Percentiles rank a stretch among this genome's conserved stretches.
These are phyloP conservation scores for Harpegnathos saltator DNA, from an alignment of 1,140 invertebrate genomes.

Conservation along the genomic window DNA sequence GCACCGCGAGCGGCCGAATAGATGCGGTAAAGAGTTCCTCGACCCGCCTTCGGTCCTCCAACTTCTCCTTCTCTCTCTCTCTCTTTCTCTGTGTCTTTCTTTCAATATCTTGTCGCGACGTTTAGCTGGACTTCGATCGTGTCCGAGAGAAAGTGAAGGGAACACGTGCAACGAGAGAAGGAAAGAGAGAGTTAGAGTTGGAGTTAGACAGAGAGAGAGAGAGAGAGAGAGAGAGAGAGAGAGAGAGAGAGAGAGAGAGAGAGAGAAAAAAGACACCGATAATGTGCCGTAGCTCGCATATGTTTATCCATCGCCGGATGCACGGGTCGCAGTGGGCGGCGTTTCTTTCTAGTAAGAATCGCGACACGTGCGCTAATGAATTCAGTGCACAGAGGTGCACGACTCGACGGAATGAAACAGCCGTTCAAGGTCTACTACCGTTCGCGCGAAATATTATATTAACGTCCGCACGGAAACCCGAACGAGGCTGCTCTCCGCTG, in stretches of 20 bases:
- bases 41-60: constrained; percentile 54
- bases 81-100: too few species aligned
- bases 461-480: not conserved
- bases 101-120: not conserved
- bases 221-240: too few species aligned
- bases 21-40: constrained; percentile 57
- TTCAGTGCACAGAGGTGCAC: not conserved
- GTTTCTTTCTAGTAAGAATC: not conserved
- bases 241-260: too few species aligned
- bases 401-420: not conserved
- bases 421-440: not conserved
- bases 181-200: too few species aligned
- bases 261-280: too few species aligned
- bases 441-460: constrained; percentile 16
- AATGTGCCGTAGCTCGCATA: too few species aligned
- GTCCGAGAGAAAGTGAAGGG: not conserved
- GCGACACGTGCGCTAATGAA: not conserved
- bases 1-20: constrained; percentile 46
- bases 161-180: too few species aligned
- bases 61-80: constrained; percentile 21
- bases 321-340: too few species aligned
- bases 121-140: not conserved
- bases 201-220: too few species aligned
- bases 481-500: constrained; percentile 6
- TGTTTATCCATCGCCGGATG: not conserved